Percentiles rank a stretch among this genome's conserved stretches.
phyloP scores from a whole-genome alignment of 1,140 invertebrate genomes.

The Drosophila lini region DNA sequence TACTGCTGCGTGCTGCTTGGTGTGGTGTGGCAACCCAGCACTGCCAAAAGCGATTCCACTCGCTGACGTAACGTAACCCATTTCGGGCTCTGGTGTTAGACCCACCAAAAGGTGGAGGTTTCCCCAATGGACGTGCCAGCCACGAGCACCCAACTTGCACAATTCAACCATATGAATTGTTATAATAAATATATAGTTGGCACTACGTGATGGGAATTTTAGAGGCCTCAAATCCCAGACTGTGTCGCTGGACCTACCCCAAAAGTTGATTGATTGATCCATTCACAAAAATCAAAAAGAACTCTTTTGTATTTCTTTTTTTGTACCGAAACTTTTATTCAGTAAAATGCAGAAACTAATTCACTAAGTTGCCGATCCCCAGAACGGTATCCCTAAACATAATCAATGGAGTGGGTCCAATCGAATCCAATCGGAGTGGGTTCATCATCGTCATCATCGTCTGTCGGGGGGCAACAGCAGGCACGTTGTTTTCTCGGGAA shows the following conservation, averaged over 20 bases:
- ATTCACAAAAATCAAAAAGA: not conserved
- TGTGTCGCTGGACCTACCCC: slow-evolving; percentile 43
- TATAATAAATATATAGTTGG: slow-evolving; percentile 46
- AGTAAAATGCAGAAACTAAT: slow-evolving; percentile 78
- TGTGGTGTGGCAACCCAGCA: slow-evolving; percentile 56
- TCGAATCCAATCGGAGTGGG: slow-evolving; percentile 17
- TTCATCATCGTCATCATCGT: slow-evolving; percentile 9
- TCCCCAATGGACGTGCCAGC: slow-evolving; percentile 66
- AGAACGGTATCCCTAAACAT: slow-evolving; percentile 58
- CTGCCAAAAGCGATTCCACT: slow-evolving; percentile 54
- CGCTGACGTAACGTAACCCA: slow-evolving; percentile 45
- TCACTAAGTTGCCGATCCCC: slow-evolving; percentile 62
- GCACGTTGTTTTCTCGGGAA: slow-evolving; percentile 52
- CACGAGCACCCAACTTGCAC: slow-evolving; percentile 37
- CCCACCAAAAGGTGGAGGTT: slow-evolving; percentile 24
- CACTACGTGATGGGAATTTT: slow-evolving; percentile 55
- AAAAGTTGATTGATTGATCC: slow-evolving; percentile 9
- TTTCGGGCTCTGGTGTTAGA: slow-evolving; percentile 15
- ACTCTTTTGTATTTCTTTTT: slow-evolving; percentile 33
- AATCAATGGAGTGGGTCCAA: slow-evolving; percentile 33
- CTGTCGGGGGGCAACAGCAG: slow-evolving; percentile 51
- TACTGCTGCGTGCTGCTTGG: not conserved
- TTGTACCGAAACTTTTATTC: slow-evolving; percentile 84
- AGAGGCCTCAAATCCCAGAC: slow-evolving; percentile 13
- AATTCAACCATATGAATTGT: slow-evolving; percentile 57